These are phyloP conservation scores for Characodon lateralis DNA, from an alignment of 2,797 vertebrate species.

Conservation along the genomic window DNA sequence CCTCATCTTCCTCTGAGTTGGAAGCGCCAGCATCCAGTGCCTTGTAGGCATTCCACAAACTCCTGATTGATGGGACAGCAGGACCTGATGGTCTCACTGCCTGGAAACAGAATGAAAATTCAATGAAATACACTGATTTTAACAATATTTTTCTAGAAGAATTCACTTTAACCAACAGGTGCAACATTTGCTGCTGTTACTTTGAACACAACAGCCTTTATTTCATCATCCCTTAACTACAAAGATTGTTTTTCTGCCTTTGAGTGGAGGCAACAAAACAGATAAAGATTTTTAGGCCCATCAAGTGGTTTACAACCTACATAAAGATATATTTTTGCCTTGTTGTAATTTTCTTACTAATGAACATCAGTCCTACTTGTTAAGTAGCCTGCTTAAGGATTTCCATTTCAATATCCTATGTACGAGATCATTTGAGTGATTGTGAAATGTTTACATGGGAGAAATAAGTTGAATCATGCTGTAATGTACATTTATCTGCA, in stretches of 20 bases:
- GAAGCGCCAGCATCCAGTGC: slow-evolving; percentile 42
- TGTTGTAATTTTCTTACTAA: not conserved
- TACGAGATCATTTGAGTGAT: not conserved
- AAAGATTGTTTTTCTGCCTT: not conserved
- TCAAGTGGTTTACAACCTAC: not conserved
- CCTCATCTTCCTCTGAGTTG: slow-evolving; percentile 44
- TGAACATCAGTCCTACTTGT: too few species aligned
- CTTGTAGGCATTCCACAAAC: slow-evolving; percentile 49
- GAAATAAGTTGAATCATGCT: not conserved
- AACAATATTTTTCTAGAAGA: not conserved
- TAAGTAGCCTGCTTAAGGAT: too few species aligned
- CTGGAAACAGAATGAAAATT: slow-evolving; percentile 31
- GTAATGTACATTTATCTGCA: too few species aligned
- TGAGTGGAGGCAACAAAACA: not conserved
- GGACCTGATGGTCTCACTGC: slow-evolving; percentile 25
- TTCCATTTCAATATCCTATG: not conserved
- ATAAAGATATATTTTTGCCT: not conserved
- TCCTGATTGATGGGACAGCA: slow-evolving; percentile 47
- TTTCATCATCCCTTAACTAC: too few species aligned
- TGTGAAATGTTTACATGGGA: too few species aligned
- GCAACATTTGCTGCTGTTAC: not conserved
- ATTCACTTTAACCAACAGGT: not conserved
- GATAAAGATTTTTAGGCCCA: not conserved
- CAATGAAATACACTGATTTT: not conserved
- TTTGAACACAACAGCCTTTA: not conserved